These are phyloP conservation scores for Athene noctua DNA, from an alignment of 2,113 vertebrate genomes.

Conservation along the genomic window DNA sequence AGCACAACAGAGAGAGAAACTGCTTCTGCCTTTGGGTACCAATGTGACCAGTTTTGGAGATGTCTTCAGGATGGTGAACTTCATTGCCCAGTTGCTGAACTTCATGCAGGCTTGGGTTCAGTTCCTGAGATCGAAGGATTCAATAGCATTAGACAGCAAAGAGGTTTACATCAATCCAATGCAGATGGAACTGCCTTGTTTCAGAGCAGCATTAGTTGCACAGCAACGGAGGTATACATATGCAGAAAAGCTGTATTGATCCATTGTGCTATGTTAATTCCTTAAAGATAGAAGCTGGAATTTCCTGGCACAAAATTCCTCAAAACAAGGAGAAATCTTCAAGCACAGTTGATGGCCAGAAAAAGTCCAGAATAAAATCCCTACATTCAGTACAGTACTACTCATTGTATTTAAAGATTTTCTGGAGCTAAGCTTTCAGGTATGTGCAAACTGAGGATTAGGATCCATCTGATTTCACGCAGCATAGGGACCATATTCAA, in stretches of 20 bases:
- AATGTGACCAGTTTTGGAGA: background rate
- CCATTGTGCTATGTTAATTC: slow-evolving; percentile 60
- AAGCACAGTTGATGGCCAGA: background rate
- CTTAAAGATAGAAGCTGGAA: slow-evolving; percentile 44
- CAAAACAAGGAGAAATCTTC: slow-evolving; percentile 33
- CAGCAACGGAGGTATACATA: slow-evolving; percentile 16
- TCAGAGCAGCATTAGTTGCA: slow-evolving; percentile 40
- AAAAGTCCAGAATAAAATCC: slow-evolving; percentile 36
- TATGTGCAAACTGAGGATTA: slow-evolving; percentile 32
- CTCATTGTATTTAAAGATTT: slow-evolving; percentile 40
- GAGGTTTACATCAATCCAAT: slow-evolving; percentile 22
- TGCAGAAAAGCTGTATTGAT: slow-evolving; percentile 53
- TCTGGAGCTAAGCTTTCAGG: slow-evolving; percentile 47
- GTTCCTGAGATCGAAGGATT: background rate
- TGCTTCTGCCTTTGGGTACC: background rate
- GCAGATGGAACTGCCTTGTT: background rate
- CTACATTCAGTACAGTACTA: slow-evolving; percentile 23
- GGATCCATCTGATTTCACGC: background rate
- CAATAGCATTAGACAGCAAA: slow-evolving; percentile 31
- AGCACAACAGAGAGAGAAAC: background rate
- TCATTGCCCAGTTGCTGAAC: background rate
- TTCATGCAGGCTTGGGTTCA: background rate
- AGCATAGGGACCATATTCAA: background rate
- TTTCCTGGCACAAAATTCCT: slow-evolving; percentile 41
- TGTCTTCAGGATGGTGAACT: background rate